A percentile compares a stretch with the other conserved stretches of the same genome.
Evolutionary conservation across 2,888 invertebrate species (phyloP).

Genomic region (Thymelicus acteon): DNA sequence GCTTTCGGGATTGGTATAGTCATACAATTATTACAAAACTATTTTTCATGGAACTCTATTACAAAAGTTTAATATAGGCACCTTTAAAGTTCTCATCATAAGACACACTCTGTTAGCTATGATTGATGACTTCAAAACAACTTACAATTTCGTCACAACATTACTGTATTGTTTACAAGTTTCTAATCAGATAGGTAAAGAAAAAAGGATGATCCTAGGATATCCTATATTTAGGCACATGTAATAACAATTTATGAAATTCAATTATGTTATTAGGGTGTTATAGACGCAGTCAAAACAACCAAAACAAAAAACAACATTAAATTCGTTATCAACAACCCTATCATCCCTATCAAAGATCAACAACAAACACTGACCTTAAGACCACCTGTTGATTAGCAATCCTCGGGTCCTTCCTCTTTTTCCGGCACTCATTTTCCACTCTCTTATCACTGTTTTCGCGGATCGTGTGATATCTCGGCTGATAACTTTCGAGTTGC

Average conservation of each 20-base stretch:
- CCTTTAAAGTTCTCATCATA: too few species aligned
- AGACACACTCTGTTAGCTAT: too few species aligned
- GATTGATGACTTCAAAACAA: too few species aligned
- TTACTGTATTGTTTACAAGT: too few species aligned
- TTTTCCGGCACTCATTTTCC: conserved; percentile 75
- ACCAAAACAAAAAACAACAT: neutral
- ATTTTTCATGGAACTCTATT: conserved; percentile 18
- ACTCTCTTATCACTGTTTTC: conserved; percentile 77
- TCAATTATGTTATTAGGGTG: conserved; percentile 14
- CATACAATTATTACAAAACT: conserved; percentile 28
- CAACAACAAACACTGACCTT: conserved; percentile 58
- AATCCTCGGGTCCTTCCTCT: conserved; percentile 70
- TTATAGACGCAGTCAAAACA: neutral
- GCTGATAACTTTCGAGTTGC: conserved; percentile 82
- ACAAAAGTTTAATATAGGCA: conserved; percentile 11
- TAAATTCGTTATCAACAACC: neutral
- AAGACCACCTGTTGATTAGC: conserved; percentile 60
- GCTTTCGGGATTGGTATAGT: conserved; percentile 19
- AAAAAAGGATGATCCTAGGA: too few species aligned
- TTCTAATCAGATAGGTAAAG: too few species aligned
- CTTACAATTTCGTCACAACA: too few species aligned
- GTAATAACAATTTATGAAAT: too few species aligned
- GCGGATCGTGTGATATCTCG: conserved; percentile 80
- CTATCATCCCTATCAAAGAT: neutral
- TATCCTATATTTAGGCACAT: too few species aligned